These are phyloP conservation scores for Rhegmatorhina hoffmannsi DNA, from an alignment of 2,113 vertebrate genomes.

Conservation along the genomic window DNA sequence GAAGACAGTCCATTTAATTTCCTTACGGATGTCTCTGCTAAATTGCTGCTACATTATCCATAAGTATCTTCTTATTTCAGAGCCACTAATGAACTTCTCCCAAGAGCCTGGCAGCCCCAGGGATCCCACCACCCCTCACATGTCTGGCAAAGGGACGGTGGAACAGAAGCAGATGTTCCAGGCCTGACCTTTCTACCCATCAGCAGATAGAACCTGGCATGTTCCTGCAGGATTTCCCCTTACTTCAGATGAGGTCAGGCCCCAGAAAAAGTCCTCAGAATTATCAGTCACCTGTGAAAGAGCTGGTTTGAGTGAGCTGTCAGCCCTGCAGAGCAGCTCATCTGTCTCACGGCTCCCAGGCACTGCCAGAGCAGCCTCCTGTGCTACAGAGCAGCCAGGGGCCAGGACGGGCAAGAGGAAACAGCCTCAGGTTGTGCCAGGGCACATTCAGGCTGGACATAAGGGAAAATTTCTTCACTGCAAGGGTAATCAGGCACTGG, in stretches of 20 bases:
- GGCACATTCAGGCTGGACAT: neutral
- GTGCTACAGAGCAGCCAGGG: neutral
- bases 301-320: neutral
- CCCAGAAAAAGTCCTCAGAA: neutral
- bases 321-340: neutral
- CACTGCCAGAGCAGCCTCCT: neutral
- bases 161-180: neutral
- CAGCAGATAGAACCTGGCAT: neutral
- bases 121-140: neutral
- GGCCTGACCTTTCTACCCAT: neutral
- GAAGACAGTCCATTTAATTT: neutral
- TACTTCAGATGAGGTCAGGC: neutral
- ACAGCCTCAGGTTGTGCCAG: neutral
- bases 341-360: neutral
- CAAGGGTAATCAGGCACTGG: neutral
- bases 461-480: neutral
- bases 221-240: neutral
- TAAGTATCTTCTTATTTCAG: neutral
- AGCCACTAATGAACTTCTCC: neutral
- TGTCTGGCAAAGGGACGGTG: rapidly evolving
- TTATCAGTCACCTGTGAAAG: neutral
- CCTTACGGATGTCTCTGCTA: neutral
- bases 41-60: neutral
- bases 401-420: neutral
- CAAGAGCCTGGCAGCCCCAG: neutral